Evolutionary conservation across 2,888 invertebrate species (phyloP).

Genomic region (Orchestes rusci): DNA sequence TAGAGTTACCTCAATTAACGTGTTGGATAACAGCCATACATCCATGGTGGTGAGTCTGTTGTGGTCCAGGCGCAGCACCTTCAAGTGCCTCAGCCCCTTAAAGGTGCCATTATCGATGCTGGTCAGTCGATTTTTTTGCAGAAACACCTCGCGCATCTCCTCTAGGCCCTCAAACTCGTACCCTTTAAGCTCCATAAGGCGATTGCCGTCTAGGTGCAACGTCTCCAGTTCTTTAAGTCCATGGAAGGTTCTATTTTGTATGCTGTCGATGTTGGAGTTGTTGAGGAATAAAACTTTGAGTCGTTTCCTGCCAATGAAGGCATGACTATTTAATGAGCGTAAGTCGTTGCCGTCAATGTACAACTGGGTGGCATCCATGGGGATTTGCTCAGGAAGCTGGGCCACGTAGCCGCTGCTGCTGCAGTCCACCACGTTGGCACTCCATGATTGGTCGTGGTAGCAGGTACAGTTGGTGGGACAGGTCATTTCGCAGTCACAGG

Average conservation of each 20-base stretch:
- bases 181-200: conserved; percentile 61
- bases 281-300: conserved; percentile 70
- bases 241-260: conserved; percentile 78
- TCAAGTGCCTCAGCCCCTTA: conserved; percentile 55
- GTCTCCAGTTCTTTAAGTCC: conserved; percentile 71
- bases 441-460: conserved; percentile 83
- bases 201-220: conserved; percentile 69
- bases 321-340: conserved; percentile 67
- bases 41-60: conserved; percentile 63
- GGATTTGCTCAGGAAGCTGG: conserved; percentile 71
- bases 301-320: conserved; percentile 78
- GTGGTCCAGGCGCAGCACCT: conserved; percentile 61
- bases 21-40: conserved; percentile 63
- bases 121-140: conserved; percentile 67
- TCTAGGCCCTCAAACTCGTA: conserved; percentile 76
- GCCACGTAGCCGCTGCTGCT: conserved; percentile 61
- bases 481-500: conserved; percentile 89
- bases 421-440: conserved; percentile 80
- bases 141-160: conserved; percentile 61
- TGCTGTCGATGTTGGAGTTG: conserved; percentile 67
- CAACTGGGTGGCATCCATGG: conserved; percentile 86
- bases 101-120: conserved; percentile 68
- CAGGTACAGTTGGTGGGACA: conserved; percentile 84
- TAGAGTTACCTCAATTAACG: conserved; percentile 58
- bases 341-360: conserved; percentile 81